Conservation (phyloP, 2,113 vertebrate genomes). For the Neogale vison region DNA sequence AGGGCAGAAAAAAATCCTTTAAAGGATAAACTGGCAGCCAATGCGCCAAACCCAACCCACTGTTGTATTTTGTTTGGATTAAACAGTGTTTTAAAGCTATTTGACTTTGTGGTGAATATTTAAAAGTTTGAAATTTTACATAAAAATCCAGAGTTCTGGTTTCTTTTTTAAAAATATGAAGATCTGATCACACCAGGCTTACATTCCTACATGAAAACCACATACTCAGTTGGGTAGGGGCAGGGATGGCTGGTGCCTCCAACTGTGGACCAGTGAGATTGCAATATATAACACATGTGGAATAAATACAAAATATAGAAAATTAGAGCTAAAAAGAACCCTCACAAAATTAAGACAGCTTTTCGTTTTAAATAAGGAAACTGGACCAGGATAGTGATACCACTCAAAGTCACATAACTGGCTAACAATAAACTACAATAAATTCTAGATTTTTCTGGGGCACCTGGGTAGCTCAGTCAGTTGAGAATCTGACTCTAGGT, state of each 20-base stretch:
- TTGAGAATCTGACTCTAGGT: too few relatives aligned
- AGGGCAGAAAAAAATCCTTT: neutral
- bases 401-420: neutral
- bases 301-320: neutral
- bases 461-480: too few relatives aligned
- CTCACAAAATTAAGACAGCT: neutral
- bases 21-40: neutral
- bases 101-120: slow-evolving; percentile 44
- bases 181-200: neutral
- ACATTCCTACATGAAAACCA: neutral
- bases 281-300: neutral
- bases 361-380: slow-evolving; percentile 27
- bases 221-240: neutral
- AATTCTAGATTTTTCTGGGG: neutral
- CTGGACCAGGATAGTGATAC: neutral
- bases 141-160: slow-evolving; percentile 18
- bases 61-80: slow-evolving; percentile 44
- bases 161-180: slow-evolving; percentile 11
- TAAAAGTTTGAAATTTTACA: slow-evolving; percentile 46
- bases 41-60: neutral
- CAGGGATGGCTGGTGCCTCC: neutral
- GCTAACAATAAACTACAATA: neutral
- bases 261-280: neutral
- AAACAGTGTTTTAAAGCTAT: slow-evolving; percentile 23
- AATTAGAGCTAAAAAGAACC: neutral